Conservation (phyloP, 2,797 vertebrate species). For the Acipenser transmontanus region DNA sequence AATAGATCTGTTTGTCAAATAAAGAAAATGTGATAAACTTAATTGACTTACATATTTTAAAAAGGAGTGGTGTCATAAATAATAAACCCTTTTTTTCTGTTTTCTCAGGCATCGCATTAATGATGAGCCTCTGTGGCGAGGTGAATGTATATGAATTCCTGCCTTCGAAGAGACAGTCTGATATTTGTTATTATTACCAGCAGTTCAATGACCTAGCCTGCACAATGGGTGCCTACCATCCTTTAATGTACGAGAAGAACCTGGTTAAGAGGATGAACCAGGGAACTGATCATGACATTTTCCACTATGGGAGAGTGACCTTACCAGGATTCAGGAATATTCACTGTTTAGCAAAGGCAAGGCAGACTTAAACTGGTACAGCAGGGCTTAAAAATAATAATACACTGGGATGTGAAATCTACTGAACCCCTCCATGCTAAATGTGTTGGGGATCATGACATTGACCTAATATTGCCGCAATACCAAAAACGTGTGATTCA, state of each 20-base stretch:
- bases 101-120: conserved; percentile 55
- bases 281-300: conserved; percentile 55
- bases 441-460: no score
- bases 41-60: no score
- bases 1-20: no score
- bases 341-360: conserved; percentile 18
- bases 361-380: conserved; percentile 20
- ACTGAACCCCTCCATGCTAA: no score
- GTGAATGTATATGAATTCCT: conserved; percentile 66
- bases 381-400: conserved; percentile 1
- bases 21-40: no score
- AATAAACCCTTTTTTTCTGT: not conserved
- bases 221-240: conserved; percentile 67
- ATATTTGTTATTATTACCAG: conserved; percentile 66
- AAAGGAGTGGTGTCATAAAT: no score
- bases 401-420: no score
- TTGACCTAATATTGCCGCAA: no score
- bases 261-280: conserved; percentile 62
- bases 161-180: conserved; percentile 60
- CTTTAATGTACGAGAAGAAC: conserved; percentile 67
- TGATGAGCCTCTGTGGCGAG: conserved; percentile 63
- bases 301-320: conserved; percentile 47
- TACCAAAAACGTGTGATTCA: no score
- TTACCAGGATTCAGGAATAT: conserved; percentile 45
- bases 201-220: conserved; percentile 55